These are phyloP conservation scores for Pseudomyrmex concolor DNA, from an alignment of 1,140 invertebrate species.

Conservation along the genomic window DNA sequence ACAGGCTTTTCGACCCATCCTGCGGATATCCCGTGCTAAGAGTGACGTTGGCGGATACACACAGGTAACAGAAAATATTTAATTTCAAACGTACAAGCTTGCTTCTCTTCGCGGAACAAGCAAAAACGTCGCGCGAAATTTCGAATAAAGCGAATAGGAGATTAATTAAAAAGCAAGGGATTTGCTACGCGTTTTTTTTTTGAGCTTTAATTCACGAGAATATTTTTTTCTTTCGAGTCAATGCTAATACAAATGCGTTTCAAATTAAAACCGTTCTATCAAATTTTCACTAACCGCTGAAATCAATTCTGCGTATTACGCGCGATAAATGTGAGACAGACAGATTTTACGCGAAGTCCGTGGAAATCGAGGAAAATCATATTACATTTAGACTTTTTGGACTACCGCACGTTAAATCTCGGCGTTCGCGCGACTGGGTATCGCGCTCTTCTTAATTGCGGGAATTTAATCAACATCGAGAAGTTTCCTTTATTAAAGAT, in stretches of 20 bases:
- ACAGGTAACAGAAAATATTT: neutral
- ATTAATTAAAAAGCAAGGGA: neutral
- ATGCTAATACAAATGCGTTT: constrained; percentile 12
- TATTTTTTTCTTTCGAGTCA: constrained; percentile 2
- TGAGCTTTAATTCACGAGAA: constrained; percentile 24
- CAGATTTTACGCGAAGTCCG: neutral
- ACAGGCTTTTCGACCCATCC: constrained; percentile 6
- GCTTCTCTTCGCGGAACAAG: no score
- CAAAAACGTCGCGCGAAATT: neutral
- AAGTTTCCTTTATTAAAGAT: constrained; percentile 13
- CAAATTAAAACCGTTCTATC: constrained; percentile 25
- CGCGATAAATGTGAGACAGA: neutral
- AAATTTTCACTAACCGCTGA: constrained; percentile 30
- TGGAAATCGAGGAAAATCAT: constrained; percentile 12
- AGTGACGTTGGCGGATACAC: neutral
- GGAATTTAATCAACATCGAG: constrained; percentile 54
- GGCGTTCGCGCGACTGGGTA: neutral
- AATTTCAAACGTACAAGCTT: no score
- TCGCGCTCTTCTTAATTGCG: constrained; percentile 31
- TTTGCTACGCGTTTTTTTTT: neutral
- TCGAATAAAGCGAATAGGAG: constrained; percentile 19
- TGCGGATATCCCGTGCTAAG: neutral
- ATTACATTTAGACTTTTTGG: constrained; percentile 2
- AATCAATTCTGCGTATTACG: constrained; percentile 19
- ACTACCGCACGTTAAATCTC: constrained; percentile 9